Evolutionary conservation across 2,797 vertebrate species (phyloP).

Genomic region (Sebastiscus albofasciatus): DNA sequence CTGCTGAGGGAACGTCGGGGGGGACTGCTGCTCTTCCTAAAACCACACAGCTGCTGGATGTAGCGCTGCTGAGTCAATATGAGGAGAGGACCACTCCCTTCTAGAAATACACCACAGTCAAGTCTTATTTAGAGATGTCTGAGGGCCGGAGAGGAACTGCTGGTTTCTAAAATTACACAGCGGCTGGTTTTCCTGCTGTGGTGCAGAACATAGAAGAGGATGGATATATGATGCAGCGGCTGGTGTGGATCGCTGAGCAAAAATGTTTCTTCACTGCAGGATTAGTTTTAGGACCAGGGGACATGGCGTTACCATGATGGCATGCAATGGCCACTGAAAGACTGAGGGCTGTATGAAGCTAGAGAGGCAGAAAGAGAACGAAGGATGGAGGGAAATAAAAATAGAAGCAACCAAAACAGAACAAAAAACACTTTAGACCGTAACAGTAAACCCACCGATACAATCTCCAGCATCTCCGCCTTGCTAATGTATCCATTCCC

Average conservation of each 20-base stretch:
- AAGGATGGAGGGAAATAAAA: not conserved
- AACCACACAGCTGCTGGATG: slow-evolving; percentile 15
- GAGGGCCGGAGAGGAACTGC: slow-evolving; percentile 38
- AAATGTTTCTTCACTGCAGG: slow-evolving; percentile 22
- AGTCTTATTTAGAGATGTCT: slow-evolving; percentile 30
- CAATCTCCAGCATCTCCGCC: slow-evolving; percentile 98
- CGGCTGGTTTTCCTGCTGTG: slow-evolving; percentile 37
- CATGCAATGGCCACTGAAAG: not conserved
- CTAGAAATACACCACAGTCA: slow-evolving; percentile 23
- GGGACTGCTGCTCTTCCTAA: not conserved
- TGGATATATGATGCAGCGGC: slow-evolving; percentile 53
- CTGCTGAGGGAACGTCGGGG: not conserved
- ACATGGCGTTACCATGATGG: not conserved
- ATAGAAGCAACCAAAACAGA: not conserved
- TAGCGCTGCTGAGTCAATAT: slow-evolving; percentile 37
- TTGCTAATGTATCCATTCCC: slow-evolving; percentile 99
- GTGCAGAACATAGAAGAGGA: slow-evolving; percentile 46
- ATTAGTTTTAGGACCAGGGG: slow-evolving; percentile 8
- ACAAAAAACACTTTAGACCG: too few species aligned
- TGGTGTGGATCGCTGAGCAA: slow-evolving; percentile 50
- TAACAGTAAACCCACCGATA: slow-evolving; percentile 86
- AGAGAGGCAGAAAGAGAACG: not conserved
- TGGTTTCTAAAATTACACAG: slow-evolving; percentile 64
- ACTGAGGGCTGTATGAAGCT: not conserved
- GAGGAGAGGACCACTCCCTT: slow-evolving; percentile 12